Base-by-base conservation (phyloP, 2,113 vertebrate species). In the Oophaga pumilio region DNA sequence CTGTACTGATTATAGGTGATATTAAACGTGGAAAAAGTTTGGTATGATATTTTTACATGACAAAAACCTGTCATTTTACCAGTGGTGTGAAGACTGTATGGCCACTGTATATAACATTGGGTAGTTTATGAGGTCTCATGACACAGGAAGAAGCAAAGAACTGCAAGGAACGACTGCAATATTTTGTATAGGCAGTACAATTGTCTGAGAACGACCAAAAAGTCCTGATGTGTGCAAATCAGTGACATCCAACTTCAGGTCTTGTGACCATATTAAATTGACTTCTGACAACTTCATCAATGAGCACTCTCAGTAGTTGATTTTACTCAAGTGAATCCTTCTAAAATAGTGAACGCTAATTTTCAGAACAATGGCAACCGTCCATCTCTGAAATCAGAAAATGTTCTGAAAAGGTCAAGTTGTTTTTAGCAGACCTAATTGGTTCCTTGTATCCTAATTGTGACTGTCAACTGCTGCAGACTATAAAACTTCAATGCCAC, bases 381-480 rank as follows among this genome's bases (percentile, higher is more conserved):
- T 49, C 73, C 5, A 50, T 78, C 74, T 77, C 4, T 66, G 13
- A 52, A 78, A 64, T 86, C 85, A 86, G 4, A 78, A 52, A 66
- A 8, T 9, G n/a, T 66, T 22, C 18, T 78, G 12, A 68, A 78
- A 86, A 86, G 57, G 85, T 86, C 85, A 78, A 66, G 74, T 28
- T 85, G 83, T 60, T 76, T 86, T 86, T 86, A 86, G 49, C 18
- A 86, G 57, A 53, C 57, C 68, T 86, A 78, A 86, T 86, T 86
- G 85, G 74, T 78, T 64, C 12, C 83, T 66, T 77, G 66, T 18
- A 64, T 60, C 15, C 71, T 74, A 60, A 84, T 57, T 84, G 17
- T 53, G 53, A 4, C 66, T 33, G 50, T 84, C 52, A 73, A 57
- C 43, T 73, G 82, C 62, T 17, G 50, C 66, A 84, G 50, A 33